A percentile compares a stretch with the other conserved stretches of the same genome.
Evolutionary conservation across 2,888 invertebrate genomes (phyloP).

Genomic region (Sinopyrophorus schimmeli): DNA sequence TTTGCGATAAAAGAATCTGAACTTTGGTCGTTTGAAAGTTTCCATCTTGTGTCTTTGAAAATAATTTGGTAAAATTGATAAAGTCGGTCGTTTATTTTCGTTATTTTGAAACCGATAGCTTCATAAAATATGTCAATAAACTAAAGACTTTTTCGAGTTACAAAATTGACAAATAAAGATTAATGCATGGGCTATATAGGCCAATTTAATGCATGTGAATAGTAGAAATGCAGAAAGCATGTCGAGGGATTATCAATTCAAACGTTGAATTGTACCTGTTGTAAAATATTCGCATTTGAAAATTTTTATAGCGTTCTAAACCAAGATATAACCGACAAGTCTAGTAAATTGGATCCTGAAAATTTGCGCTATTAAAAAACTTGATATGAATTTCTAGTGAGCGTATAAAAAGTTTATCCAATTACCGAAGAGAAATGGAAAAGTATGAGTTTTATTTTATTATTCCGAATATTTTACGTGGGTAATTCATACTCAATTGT

Average conservation of each 20-base stretch:
- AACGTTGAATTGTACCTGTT: too few species aligned
- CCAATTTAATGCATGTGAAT: conserved; percentile 24
- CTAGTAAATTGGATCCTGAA: conserved; percentile 20
- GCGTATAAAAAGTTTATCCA: conserved; percentile 11
- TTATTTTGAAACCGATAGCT: too few species aligned
- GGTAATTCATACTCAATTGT: conserved; percentile 10
- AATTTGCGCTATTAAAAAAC: conserved; percentile 16
- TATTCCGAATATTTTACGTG: neutral
- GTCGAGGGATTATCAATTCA: conserved; percentile 23
- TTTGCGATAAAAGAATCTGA: too few species aligned
- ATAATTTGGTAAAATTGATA: conserved; percentile 9
- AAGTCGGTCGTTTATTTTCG: conserved; percentile 11
- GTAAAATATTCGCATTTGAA: conserved; percentile 3
- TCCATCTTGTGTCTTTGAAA: too few species aligned
- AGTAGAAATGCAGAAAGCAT: conserved; percentile 19
- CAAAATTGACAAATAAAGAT: conserved; percentile 23
- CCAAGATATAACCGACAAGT: conserved; percentile 4
- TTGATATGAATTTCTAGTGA: conserved; percentile 15
- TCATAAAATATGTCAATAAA: conserved; percentile 23
- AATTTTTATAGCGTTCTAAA: conserved; percentile 21
- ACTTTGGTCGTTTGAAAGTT: too few species aligned
- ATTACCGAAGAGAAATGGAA: conserved; percentile 9
- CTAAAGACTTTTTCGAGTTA: conserved; percentile 18
- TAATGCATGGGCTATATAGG: conserved; percentile 22
- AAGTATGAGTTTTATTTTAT: neutral